Evolutionary conservation across 2,113 vertebrate species (phyloP), one percentile per base, ranked within the genome.

Genomic region (Baryphthengus martii): DNA sequence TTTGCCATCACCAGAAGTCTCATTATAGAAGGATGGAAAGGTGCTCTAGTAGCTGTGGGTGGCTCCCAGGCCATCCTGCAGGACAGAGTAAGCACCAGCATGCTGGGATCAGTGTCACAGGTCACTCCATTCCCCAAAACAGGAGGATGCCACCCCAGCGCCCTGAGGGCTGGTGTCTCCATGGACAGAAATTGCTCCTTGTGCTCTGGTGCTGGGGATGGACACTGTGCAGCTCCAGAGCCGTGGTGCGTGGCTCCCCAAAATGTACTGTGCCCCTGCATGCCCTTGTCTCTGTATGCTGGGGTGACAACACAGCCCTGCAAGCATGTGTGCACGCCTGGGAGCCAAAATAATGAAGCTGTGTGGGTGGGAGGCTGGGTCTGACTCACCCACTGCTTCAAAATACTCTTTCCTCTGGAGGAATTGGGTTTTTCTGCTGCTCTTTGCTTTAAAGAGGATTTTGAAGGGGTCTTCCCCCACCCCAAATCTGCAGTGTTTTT

Each of bases 341-440:
- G 92, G 72, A 92, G 77, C 49, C 93, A 77, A 94, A 93, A 94
- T 90, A 88, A 80, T 49, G 52, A 11, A 20, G 62, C 62, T 37
- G 56, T 33, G 90, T 93, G 67, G 93, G 93, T 83, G 68, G 44
- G 31, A 87, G 44, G 76, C 37, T 25, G 77, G 52, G 63, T 91
- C 39, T 93, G 91, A 95, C 53, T 96, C 85, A 96, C 67, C n/a
- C 53, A 2, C 76, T 89, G 81, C 80, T 91, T 81, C 2, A 0
- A 91, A 91, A 83, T 80, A 72, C 68, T 33, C 47, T 87, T 75
- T 87, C 21, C 68, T 89, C 23, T 0, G 0, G 39, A 77, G 44
- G 19, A 75, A 79, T 10, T 2, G 0, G 31, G 19, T 71, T 83
- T 47, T 75, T 82, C 73, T 45, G 50, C 31, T 15, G 26, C 31